Percentiles rank a stretch among this genome's conserved stretches.
Evolutionary conservation across 1,140 invertebrate genomes (phyloP).

Genomic region (Drosophila kanapiae): DNA sequence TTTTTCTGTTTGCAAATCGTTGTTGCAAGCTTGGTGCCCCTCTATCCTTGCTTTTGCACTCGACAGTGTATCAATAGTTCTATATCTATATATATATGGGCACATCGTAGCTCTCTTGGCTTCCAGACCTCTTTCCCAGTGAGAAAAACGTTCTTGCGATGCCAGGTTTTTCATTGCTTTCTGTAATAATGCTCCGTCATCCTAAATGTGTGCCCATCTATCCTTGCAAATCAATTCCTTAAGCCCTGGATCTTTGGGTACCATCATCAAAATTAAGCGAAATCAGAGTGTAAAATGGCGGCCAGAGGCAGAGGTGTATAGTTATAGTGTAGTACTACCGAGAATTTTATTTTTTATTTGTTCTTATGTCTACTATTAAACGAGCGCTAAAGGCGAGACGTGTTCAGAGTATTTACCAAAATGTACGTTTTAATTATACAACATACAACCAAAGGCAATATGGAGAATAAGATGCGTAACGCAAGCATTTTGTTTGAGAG

Average conservation of each 20-base stretch:
- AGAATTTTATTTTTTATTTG: conserved; percentile 44
- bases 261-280: conserved; percentile 6
- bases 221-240: neutral
- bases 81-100: no score
- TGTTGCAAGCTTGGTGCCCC: no score
- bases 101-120: neutral
- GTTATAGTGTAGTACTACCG: conserved; percentile 25
- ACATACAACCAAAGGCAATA: neutral
- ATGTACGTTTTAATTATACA: conserved; percentile 25
- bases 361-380: conserved; percentile 38
- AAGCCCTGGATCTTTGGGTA: neutral
- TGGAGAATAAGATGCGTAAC: conserved; percentile 2
- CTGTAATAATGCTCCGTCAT: neutral
- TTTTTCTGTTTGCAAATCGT: no score
- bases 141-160: no score
- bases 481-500: no score
- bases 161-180: neutral
- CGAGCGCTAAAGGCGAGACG: conserved; percentile 42
- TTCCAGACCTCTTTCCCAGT: neutral
- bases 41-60: no score
- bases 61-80: no score
- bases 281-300: neutral
- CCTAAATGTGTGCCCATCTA: neutral
- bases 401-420: conserved; percentile 47
- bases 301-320: neutral